Evolutionary conservation across 2,113 vertebrate species (phyloP).

Genomic region (Carassius auratus): DNA sequence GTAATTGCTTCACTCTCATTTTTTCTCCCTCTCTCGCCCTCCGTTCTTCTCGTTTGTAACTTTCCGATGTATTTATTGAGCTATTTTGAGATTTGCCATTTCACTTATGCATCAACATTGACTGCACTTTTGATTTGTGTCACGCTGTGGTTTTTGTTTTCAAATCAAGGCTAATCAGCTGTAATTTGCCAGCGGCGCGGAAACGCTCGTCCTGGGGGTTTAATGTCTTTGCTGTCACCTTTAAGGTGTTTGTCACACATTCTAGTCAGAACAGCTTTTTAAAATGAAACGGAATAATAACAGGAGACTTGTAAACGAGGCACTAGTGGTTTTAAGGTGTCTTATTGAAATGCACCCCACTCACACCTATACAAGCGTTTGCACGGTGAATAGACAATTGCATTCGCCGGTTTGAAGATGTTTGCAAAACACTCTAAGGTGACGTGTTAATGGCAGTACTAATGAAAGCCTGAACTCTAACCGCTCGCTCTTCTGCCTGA

Average conservation of each 20-base stretch:
- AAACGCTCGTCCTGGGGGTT: conserved; percentile 48
- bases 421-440: conserved; percentile 33
- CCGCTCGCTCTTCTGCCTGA: conserved; percentile 23
- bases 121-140: conserved; percentile 58
- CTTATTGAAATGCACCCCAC: conserved; percentile 14
- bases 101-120: conserved; percentile 60
- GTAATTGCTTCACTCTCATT: conserved; percentile 77
- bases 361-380: not conserved
- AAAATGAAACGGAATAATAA: conserved; percentile 32
- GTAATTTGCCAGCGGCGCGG: conserved; percentile 50
- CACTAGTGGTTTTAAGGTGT: not conserved
- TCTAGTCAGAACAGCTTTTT: conserved; percentile 11
- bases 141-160: conserved; percentile 61
- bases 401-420: conserved; percentile 18
- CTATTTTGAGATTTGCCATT: conserved; percentile 65
- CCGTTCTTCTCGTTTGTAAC: conserved; percentile 47
- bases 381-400: conserved; percentile 8
- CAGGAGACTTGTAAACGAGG: not conserved
- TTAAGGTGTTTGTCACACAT: conserved; percentile 30
- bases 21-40: conserved; percentile 33
- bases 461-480: conserved; percentile 37
- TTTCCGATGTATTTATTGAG: conserved; percentile 70
- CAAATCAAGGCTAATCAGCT: conserved; percentile 69
- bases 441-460: conserved; percentile 42
- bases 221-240: conserved; percentile 54